A percentile compares a stretch with the other conserved stretches of the same genome.
Evolutionary conservation across 2,113 vertebrate genomes (phyloP).

Genomic region (Neolamprologus sp.): DNA sequence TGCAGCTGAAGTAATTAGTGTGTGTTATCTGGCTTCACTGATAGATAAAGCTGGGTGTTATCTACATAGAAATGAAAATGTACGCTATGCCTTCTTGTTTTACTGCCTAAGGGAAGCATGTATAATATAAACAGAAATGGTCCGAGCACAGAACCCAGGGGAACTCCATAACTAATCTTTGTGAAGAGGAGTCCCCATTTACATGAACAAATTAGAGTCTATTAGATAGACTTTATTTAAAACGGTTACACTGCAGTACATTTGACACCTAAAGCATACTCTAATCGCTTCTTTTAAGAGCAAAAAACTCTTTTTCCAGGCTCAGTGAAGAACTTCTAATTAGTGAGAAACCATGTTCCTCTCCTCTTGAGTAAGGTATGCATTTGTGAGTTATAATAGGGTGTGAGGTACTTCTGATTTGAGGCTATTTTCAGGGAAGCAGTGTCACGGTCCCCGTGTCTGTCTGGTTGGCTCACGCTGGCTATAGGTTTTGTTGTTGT

Average conservation of each 20-base stretch:
- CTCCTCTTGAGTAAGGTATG: neutral
- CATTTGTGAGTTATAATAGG: neutral
- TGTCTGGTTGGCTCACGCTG: no score
- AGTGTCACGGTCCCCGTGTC: neutral
- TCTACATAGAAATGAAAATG: neutral
- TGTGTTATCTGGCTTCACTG: neutral
- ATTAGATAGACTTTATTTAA: neutral
- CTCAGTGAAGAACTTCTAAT: neutral
- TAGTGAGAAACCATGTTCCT: neutral
- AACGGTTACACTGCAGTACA: neutral
- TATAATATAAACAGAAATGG: neutral
- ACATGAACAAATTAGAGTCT: neutral
- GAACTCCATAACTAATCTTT: neutral
- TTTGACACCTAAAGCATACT: neutral
- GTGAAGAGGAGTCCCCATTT: neutral
- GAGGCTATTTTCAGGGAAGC: neutral
- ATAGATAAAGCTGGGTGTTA: neutral
- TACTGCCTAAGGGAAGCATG: neutral
- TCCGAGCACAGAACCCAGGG: neutral
- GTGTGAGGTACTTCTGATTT: neutral
- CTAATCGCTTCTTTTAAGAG: neutral
- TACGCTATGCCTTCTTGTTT: neutral
- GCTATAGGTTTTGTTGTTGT: no score
- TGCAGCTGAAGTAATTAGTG: neutral
- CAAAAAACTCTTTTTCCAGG: neutral